Conservation (phyloP, 1,140 invertebrate species). For the Drosophila novamexicana region DNA sequence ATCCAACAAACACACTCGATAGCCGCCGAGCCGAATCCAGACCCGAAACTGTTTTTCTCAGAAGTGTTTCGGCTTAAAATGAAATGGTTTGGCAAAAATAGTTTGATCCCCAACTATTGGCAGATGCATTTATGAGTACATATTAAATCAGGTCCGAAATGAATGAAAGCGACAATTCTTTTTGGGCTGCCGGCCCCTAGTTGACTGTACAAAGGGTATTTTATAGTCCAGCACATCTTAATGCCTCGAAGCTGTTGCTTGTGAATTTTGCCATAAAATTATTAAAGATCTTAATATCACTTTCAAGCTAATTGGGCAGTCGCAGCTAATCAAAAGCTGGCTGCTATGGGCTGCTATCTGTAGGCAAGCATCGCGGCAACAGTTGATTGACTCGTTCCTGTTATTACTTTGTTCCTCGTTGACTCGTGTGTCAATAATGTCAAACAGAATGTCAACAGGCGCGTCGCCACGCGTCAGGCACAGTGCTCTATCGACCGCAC, state of each 20-base stretch:
- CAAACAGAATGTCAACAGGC: slow-evolving; percentile 78
- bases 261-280: slow-evolving; percentile 62
- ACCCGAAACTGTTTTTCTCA: no score
- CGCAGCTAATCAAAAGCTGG: slow-evolving; percentile 38
- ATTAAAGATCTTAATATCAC: slow-evolving; percentile 70
- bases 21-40: no score
- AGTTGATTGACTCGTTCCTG: slow-evolving; percentile 35
- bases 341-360: slow-evolving; percentile 37
- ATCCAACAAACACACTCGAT: no score
- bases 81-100: no score
- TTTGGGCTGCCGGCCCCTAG: no score
- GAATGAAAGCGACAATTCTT: no score
- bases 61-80: no score
- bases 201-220: slow-evolving; percentile 1
- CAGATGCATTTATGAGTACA: no score
- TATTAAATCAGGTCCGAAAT: no score
- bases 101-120: no score
- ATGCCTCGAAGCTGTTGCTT: not conserved
- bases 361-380: slow-evolving; percentile 25
- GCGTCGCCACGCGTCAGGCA: slow-evolving; percentile 68
- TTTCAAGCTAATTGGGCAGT: slow-evolving; percentile 49
- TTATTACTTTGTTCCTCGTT: slow-evolving; percentile 14
- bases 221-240: not conserved
- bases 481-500: slow-evolving; percentile 26
- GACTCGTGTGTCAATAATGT: slow-evolving; percentile 80